Evolutionary conservation across 2,113 vertebrate species (phyloP), one percentile per base, ranked within the genome.

Genomic region (Reinhardtius hippoglossoides): DNA sequence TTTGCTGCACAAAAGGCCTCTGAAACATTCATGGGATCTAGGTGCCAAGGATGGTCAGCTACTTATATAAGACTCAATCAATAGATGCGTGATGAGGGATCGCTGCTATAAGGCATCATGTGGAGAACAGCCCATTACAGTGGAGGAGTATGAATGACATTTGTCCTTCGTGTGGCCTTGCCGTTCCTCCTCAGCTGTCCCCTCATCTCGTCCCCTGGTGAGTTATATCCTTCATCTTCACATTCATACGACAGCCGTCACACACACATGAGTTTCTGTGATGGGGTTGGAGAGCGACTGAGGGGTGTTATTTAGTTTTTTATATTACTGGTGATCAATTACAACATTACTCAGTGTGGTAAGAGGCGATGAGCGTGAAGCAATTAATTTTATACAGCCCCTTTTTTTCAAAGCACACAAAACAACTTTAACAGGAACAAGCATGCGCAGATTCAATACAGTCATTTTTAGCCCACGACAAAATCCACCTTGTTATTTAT

Each of bases 91-190:
- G 56, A 62, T 40, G 35, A 75, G 42, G 67, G 12, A 74, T 13
- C 26, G 59, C 27, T 35, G 56, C 31, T 31, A 31, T 31, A 31
- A 31, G 31, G 31, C 31, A 31, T 5, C 9, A 59, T 3, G 14
- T 18, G 2, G 52, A 7, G 60, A 67, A 37, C 48, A 66, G 24
- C 63, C 37, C 55, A 57, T 78, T 52, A 62, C 20, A 50, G 21
- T 24, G 37, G 40, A 27, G 42, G 59, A 21, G 9, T 62, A 55
- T 66, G 70, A 82, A 70, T 73, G 65, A 78, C 65, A 55, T 83
- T 78, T 78, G 27, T 76, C 73, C 48, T 73, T 81, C 61, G 78
- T 20, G n/a, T 80, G 74, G 63, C 82, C 57, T 82, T 46, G 61
- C 9, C 35, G 5, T 76, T 60, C 57, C 26, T 78, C 35, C 40